These are phyloP conservation scores for Brachypodius melanocephalos DNA, from an alignment of 2,113 vertebrate species.

Conservation along the genomic window DNA sequence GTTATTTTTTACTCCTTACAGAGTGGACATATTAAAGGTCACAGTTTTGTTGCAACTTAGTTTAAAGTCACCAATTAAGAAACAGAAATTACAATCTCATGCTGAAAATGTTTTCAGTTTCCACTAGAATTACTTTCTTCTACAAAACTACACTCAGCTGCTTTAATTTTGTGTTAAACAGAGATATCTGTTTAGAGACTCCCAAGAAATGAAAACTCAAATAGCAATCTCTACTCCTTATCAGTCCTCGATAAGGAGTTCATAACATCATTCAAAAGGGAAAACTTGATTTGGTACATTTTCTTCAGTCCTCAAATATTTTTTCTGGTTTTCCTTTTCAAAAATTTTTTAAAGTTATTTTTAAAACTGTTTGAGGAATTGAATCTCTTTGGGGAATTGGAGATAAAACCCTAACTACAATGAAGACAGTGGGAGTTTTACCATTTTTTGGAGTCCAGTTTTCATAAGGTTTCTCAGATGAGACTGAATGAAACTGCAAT, in stretches of 20 bases:
- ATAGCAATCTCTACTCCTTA: not conserved
- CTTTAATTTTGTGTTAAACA: not conserved
- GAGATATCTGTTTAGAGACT: not conserved
- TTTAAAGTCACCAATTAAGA: conserved; percentile 13
- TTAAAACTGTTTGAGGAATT: not conserved
- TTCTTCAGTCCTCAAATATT: not conserved
- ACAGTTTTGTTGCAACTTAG: not conserved
- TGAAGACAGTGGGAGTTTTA: not conserved
- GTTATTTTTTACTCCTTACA: not conserved
- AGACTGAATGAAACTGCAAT: not conserved
- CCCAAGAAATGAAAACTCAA: not conserved
- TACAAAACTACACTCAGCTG: not conserved
- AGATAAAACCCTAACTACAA: not conserved
- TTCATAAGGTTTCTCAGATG: not conserved
- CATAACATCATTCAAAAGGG: not conserved
- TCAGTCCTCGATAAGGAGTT: not conserved
- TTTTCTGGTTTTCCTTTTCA: not conserved
- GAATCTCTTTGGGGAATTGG: not conserved
- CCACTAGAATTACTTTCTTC: not conserved
- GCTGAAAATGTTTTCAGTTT: not conserved
- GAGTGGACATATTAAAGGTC: not conserved
- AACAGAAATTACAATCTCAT: not conserved
- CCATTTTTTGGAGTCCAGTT: not conserved
- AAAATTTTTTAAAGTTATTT: not conserved
- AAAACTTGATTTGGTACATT: not conserved